A percentile compares a stretch with the other conserved stretches of the same genome.
Conservation (phyloP, 1,140 invertebrate genomes). For the Oreohelix idahoensis region DNA sequence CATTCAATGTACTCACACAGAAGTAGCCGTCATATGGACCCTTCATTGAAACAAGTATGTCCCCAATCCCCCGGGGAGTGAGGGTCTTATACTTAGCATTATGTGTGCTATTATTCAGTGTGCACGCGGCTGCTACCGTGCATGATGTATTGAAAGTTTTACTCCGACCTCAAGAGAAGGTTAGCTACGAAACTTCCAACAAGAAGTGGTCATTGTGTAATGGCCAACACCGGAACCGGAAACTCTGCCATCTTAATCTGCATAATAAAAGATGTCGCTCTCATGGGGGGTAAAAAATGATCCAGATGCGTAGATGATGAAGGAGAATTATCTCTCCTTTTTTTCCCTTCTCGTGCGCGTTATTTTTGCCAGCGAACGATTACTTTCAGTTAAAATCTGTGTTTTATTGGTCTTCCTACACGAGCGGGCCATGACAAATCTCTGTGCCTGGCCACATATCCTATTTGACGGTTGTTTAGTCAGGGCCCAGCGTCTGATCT, state of each 20-base stretch:
- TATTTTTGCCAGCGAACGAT: not conserved
- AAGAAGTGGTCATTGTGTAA: not conserved
- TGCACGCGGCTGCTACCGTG: too few relatives aligned
- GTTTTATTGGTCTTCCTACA: not conserved
- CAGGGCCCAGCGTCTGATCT: not conserved
- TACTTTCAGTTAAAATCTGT: not conserved
- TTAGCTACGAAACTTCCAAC: not conserved
- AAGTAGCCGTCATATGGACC: too few relatives aligned
- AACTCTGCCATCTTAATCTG: not conserved
- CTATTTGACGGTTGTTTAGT: not conserved
- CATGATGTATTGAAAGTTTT: too few relatives aligned
- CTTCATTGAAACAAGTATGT: too few relatives aligned
- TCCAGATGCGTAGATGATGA: slow-evolving; percentile 2
- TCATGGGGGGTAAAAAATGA: not conserved
- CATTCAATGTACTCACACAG: too few relatives aligned
- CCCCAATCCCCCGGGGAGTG: too few relatives aligned
- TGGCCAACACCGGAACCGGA: not conserved
- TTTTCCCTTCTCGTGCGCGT: not conserved
- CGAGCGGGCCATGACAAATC: not conserved
- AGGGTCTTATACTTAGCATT: too few relatives aligned
- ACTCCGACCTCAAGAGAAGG: too few relatives aligned
- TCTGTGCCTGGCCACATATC: not conserved
- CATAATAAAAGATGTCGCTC: not conserved
- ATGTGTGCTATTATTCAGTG: too few relatives aligned
- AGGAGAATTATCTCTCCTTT: not conserved